Evolutionary conservation across 2,888 invertebrate species (phyloP).

Genomic region (Agrotis exclamationis): DNA sequence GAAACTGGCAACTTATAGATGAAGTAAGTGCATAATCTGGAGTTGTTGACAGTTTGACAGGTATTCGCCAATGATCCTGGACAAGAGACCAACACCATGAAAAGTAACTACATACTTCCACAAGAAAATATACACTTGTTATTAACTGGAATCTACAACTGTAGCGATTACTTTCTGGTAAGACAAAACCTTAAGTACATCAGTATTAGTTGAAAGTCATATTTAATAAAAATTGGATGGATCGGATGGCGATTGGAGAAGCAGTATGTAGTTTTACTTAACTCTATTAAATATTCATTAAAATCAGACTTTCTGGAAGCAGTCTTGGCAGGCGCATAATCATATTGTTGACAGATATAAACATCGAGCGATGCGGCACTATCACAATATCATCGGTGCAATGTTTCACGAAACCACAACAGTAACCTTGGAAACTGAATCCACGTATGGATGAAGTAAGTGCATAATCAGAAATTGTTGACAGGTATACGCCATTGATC

Average conservation of each 20-base stretch:
- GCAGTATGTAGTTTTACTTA: too few relatives aligned
- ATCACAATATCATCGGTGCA: background rate
- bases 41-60: conserved; percentile 54
- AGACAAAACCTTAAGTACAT: conserved; percentile 1
- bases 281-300: too few relatives aligned
- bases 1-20: background rate
- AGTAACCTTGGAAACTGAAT: background rate
- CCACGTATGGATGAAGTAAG: background rate
- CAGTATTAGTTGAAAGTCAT: background rate
- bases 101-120: background rate
- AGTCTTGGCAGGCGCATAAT: conserved; percentile 35
- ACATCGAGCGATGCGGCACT: background rate
- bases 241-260: too few relatives aligned
- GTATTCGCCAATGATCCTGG: background rate
- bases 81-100: conserved; percentile 8
- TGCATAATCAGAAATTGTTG: conserved; percentile 25
- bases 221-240: too few relatives aligned
- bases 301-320: background rate
- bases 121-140: background rate
- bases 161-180: conserved; percentile 23
- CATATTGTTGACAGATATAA: conserved; percentile 51
- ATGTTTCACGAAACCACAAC: background rate
- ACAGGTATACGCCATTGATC: conserved; percentile 22
- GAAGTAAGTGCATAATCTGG: conserved; percentile 24
- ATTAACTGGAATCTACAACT: background rate